These are phyloP conservation scores for Reinhardtius hippoglossoides DNA, from an alignment of 2,113 vertebrate species.

Conservation along the genomic window DNA sequence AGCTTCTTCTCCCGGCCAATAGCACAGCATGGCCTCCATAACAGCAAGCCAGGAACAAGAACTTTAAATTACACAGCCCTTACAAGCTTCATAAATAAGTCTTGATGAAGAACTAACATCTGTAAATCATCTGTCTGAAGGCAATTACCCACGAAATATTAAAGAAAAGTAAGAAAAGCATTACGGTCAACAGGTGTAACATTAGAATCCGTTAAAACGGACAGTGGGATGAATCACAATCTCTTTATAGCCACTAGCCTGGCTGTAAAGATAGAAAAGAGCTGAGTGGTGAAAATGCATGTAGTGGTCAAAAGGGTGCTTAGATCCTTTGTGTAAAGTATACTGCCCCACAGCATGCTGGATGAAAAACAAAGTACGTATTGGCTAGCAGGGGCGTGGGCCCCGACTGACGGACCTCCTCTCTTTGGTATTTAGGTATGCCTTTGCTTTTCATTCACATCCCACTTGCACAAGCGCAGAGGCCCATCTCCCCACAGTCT, in stretches of 20 bases:
- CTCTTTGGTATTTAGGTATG: constrained; percentile 82
- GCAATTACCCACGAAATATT: constrained; percentile 33
- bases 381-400: constrained; percentile 50
- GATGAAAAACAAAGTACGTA: constrained; percentile 65
- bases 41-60: constrained; percentile 30
- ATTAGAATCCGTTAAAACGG: constrained; percentile 37
- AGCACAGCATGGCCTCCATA: constrained; percentile 53
- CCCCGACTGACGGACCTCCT: constrained; percentile 61
- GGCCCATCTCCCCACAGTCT: constrained; percentile 58
- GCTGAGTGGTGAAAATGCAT: constrained; percentile 73
- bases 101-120: constrained; percentile 18
- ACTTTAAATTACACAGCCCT: neutral
- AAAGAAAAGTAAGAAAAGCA: constrained; percentile 36
- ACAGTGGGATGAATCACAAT: constrained; percentile 46
- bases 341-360: constrained; percentile 66
- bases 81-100: constrained; percentile 18
- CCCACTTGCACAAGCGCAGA: constrained; percentile 62
- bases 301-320: constrained; percentile 75
- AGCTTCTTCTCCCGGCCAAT: constrained; percentile 37
- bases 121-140: constrained; percentile 23
- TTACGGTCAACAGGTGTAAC: constrained; percentile 43
- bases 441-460: constrained; percentile 77
- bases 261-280: constrained; percentile 70
- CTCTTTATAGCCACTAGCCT: constrained; percentile 61
- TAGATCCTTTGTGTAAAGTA: constrained; percentile 79